These are phyloP conservation scores for Lithophane ornitopus DNA, from an alignment of 2,888 invertebrate genomes.

Conservation along the genomic window DNA sequence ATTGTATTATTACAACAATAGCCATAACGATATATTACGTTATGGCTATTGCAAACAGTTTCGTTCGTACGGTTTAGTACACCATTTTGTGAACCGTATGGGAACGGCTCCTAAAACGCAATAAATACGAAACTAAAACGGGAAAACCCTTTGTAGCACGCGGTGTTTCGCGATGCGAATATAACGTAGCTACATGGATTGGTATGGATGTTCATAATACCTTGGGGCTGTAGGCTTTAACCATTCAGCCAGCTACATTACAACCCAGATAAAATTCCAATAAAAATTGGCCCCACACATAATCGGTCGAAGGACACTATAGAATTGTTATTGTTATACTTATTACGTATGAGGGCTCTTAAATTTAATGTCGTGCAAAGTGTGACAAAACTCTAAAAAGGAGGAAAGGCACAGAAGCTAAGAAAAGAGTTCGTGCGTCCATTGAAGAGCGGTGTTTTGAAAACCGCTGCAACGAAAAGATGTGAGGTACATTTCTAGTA, in stretches of 20 bases:
- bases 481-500: background rate
- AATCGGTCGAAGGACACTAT: too few relatives aligned
- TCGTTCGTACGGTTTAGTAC: constrained; percentile 14
- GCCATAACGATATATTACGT: background rate
- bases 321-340: too few relatives aligned
- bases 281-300: background rate
- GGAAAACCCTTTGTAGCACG: constrained; percentile 12
- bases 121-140: constrained; percentile 24
- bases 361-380: too few relatives aligned
- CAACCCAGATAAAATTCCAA: background rate
- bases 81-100: background rate
- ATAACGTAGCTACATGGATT: background rate
- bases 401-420: background rate
- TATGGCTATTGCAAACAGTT: constrained; percentile 19
- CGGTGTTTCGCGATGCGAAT: background rate
- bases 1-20: too few relatives aligned
- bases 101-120: constrained; percentile 16
- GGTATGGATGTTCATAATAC: background rate
- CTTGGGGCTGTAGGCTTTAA: background rate
- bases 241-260: background rate
- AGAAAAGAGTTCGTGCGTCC: background rate
- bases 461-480: background rate
- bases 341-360: too few relatives aligned
- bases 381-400: background rate
- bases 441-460: background rate